phyloP scores from a whole-genome alignment of 1,140 invertebrate species.

The Leptopilina boulardi region DNA sequence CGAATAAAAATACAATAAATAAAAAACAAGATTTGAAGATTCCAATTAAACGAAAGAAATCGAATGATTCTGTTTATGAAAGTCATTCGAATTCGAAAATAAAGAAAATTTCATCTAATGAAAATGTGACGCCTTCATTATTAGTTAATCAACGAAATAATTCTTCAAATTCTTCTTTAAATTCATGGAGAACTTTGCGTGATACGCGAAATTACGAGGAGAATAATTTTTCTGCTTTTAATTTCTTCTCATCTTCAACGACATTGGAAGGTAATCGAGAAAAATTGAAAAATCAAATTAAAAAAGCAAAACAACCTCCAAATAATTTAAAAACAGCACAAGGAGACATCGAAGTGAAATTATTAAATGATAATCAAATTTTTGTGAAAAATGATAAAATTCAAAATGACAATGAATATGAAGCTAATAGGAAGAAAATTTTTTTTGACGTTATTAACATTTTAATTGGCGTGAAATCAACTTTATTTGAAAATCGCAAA shows the following conservation, averaged over 20 bases:
- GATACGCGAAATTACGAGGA: neutral
- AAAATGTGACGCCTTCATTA: neutral
- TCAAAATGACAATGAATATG: neutral
- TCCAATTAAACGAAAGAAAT: neutral
- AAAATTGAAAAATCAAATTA: neutral
- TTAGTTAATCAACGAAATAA: neutral
- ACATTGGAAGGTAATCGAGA: neutral
- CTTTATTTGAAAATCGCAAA: slow-evolving; percentile 11
- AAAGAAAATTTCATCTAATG: neutral
- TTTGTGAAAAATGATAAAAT: neutral
- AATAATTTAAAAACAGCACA: neutral
- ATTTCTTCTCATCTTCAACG: neutral
- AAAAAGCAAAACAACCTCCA: neutral
- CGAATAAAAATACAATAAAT: neutral
- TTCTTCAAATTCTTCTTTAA: neutral
- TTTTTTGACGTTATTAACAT: neutral
- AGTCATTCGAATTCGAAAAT: neutral
- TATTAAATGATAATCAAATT: neutral
- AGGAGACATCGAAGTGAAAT: neutral
- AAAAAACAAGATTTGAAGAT: neutral
- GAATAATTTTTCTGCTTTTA: neutral
- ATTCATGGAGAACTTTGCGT: neutral
- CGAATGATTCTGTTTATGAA: neutral
- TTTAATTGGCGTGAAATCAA: neutral
- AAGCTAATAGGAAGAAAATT: neutral